Base-by-base conservation (phyloP, 2,113 vertebrate species). In the Lota lota region DNA sequence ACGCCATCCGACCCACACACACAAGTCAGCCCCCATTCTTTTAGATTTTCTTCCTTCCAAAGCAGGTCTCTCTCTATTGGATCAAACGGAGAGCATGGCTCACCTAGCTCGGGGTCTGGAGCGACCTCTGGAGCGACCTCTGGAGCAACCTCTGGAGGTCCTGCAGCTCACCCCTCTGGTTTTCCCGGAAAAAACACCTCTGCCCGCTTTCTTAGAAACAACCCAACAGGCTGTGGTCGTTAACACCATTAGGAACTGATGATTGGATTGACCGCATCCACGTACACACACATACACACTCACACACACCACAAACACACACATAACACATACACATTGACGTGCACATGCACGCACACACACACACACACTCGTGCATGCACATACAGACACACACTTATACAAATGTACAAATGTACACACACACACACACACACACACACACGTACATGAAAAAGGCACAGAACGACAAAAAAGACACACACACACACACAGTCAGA, bases 131-230 rank as follows among this genome's bases (percentile, higher is more conserved):
- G 53, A n/a, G 53, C 53, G 10, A n/a, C 10, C 5, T 5, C 40
- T 12, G 40, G 12, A 6, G 40, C 40, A 50, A 6, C 5, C 12
- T 50, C 12, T 12, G 12, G 40, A 12, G 5, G 5, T 6, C 17
- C 53, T 56, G 16, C 16, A 18, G 16, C 53, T 1, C 5, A 5
- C 17, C 17, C 2, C 17, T n/a, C 53, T 14, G 14, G 53, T 7
- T 64, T 91, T 91, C 88, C 85, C 83, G 82, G 86, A 93, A 90
- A 74, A 66, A 59, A n/a, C 56, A 77, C 58, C 77, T 84, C 78
- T 81, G 69, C 85, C 79, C 75, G 75, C 64, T 64, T 90, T 91
- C 87, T 79, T 83, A 86, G 85, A 88, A 91, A 68, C 81, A 82
- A 61, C 75, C 81, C 63, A 76, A 76, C 78, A 70, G 85, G 80